These are phyloP conservation scores for Oreotrochilus melanogaster DNA, from an alignment of 2,113 vertebrate species.

Conservation along the genomic window DNA sequence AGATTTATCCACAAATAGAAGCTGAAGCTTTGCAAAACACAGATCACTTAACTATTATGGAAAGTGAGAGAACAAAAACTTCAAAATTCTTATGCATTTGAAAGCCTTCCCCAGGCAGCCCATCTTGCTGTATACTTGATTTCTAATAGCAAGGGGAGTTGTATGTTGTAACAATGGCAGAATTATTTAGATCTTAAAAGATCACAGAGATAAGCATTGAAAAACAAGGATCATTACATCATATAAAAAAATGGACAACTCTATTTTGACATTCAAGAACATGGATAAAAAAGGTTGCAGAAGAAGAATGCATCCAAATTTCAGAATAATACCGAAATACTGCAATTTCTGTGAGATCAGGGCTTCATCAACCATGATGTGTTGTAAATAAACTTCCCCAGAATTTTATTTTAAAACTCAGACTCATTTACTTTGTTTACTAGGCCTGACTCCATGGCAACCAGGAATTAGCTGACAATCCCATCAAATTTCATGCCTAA, in stretches of 20 bases:
- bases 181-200: neutral
- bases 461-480: neutral
- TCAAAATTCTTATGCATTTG: neutral
- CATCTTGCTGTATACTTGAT: neutral
- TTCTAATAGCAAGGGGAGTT: neutral
- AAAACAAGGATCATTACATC: neutral
- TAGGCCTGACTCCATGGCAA: neutral
- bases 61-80: neutral
- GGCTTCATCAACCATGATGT: neutral
- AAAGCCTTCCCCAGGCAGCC: neutral
- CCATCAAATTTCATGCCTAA: neutral
- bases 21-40: neutral
- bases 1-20: neutral
- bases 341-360: neutral
- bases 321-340: accelerated
- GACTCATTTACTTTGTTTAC: neutral
- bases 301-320: too few species aligned
- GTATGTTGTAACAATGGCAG: neutral
- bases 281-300: neutral
- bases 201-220: neutral
- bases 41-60: neutral
- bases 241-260: neutral
- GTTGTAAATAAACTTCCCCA: neutral
- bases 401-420: neutral
- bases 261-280: neutral